A percentile compares a stretch with the other conserved stretches of the same genome.
These are phyloP conservation scores for Lepilemur ruficaudatus DNA, from an alignment of 2,797 vertebrate species.

Conservation along the genomic window DNA sequence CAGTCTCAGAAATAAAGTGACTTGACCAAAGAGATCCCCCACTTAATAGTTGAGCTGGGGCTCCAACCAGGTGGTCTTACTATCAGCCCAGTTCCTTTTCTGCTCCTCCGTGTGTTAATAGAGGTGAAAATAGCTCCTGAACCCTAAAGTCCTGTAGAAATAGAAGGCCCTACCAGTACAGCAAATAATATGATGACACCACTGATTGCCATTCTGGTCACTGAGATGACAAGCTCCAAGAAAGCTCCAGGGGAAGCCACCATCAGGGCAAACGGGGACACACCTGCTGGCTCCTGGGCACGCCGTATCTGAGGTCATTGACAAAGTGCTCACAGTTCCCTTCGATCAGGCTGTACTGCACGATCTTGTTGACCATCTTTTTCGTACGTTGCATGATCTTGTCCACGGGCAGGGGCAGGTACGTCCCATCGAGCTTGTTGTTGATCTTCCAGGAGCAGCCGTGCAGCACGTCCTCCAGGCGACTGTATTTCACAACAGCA, in stretches of 20 bases:
- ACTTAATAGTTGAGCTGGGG: neutral
- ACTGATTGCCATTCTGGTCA: accelerated
- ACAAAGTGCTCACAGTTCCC: constrained; percentile 93
- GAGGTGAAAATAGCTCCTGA: neutral
- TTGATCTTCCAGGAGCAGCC: constrained; percentile 82
- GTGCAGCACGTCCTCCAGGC: constrained; percentile 85
- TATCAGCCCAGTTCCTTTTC: neutral
- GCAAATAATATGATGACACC: too few species aligned
- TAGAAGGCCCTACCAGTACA: neutral
- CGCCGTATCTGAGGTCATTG: constrained; percentile 87
- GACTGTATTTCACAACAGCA: constrained; percentile 86
- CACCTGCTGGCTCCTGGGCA: constrained; percentile 81
- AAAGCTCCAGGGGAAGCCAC: accelerated
- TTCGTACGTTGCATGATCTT: constrained; percentile 84
- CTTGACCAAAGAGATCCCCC: neutral
- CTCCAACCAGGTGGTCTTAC: neutral
- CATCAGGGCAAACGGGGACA: accelerated
- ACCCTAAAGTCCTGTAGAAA: neutral
- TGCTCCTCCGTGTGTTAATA: accelerated
- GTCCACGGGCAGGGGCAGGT: constrained; percentile 70
- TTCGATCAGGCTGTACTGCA: constrained; percentile 84
- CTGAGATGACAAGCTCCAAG: neutral
- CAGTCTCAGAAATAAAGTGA: neutral
- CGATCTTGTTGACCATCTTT: constrained; percentile 70
- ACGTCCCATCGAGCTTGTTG: constrained; percentile 72